Evolutionary conservation across 2,113 vertebrate species (phyloP), one percentile per base, ranked within the genome.

Genomic region (Brachypteracias leptosomus): DNA sequence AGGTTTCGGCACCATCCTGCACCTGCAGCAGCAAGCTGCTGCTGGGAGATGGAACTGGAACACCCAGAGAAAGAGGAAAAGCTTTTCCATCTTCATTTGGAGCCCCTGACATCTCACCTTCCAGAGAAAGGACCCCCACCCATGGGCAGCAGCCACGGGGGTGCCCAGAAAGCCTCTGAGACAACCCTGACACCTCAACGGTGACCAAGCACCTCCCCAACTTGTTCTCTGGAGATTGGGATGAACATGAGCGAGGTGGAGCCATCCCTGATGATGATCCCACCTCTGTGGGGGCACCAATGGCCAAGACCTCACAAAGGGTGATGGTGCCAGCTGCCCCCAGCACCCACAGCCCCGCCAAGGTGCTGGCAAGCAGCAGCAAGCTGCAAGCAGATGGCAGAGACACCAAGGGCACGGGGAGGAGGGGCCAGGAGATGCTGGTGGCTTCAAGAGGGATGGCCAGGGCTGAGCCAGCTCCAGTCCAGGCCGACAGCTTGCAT

Each of bases 401-500:
- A 10, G 52, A 33, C 3, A 4, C 6, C 0, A 76, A 54, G 66
- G 57, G 38, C 35, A 61, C 0, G 1, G 84, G 28, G 18, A 91
- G 89, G 73, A 63, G 83, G 83, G 77, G 78, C 63, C 38, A 16
- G 82, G 73, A 83, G 90, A 59, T 22, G 58, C 70, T 70, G 86
- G 95, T 75, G 88, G 87, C 61, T 47, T 47, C 0, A 2, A 68
- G 42, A 94, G 78, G 85, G 68, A 72, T 17, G 24, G 93, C 47
- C 11, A 0, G 28, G 16, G 63, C 73, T 13, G 38, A 76, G 80
- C 79, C 22, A 10, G 11, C 65, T 88, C 85, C 87, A 2, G 5
- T 74, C 95, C 93, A 70, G 94, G 70, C 40, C n/a, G 89, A 96
- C 91, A 81, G 96, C 94, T 88, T 94, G 96, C 85, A 82, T 92